These are phyloP conservation scores for Coccyzus lansbergi DNA, from an alignment of 2,797 vertebrate genomes.

Conservation along the genomic window DNA sequence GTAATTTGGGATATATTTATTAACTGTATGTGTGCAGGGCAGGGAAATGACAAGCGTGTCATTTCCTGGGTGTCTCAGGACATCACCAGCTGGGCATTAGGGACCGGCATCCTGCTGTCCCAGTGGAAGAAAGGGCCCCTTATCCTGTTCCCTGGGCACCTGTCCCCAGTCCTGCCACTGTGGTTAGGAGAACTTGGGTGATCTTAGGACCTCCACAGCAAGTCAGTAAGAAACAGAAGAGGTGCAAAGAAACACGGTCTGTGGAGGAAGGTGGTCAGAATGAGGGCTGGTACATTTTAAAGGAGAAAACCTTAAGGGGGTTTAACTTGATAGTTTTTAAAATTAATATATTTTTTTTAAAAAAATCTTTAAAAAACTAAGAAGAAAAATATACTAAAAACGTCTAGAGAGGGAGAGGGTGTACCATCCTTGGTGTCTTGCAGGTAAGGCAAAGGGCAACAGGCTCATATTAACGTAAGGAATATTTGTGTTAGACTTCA, in stretches of 20 bases:
- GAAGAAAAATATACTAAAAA: background rate
- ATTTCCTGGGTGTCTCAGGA: background rate
- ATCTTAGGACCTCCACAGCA: background rate
- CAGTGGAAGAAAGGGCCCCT: background rate
- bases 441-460: background rate
- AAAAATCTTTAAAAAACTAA: background rate
- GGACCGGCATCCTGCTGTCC: background rate
- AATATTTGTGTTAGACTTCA: background rate
- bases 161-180: background rate
- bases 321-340: background rate
- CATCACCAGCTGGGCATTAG: rapidly evolving
- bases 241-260: background rate
- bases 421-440: background rate
- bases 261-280: background rate
- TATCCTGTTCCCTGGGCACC: background rate
- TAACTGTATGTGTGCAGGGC: background rate
- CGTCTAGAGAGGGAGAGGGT: background rate
- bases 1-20: background rate
- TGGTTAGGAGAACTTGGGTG: rapidly evolving
- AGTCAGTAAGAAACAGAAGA: background rate
- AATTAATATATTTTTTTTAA: background rate
- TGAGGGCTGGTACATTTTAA: background rate
- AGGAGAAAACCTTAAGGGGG: background rate
- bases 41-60: background rate
- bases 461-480: background rate